phyloP scores from a whole-genome alignment of 2,797 vertebrate species.

The Leptodactylus fallax region DNA sequence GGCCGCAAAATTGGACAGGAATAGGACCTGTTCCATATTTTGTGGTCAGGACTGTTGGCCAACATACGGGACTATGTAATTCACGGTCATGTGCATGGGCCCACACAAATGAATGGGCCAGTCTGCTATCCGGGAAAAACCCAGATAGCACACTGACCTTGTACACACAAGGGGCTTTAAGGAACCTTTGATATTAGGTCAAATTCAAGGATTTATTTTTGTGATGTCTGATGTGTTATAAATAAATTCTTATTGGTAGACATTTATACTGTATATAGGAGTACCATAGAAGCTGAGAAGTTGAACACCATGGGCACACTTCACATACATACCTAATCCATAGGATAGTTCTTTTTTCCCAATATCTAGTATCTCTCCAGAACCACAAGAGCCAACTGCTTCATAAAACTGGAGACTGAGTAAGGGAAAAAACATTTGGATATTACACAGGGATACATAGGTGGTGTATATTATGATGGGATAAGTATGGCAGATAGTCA shows the following conservation, averaged over 20 bases:
- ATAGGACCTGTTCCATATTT: too few species aligned
- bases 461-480: too few species aligned
- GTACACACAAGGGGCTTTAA: too few species aligned
- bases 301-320: not conserved
- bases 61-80: too few species aligned
- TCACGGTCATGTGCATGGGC: too few species aligned
- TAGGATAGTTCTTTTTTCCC: slow-evolving; percentile 73
- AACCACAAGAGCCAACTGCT: slow-evolving; percentile 69
- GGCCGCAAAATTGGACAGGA: too few species aligned
- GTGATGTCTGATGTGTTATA: not conserved
- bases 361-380: slow-evolving; percentile 78
- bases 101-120: too few species aligned
- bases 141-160: too few species aligned
- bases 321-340: slow-evolving; percentile 67
- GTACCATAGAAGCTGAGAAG: not conserved
- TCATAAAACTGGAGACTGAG: slow-evolving; percentile 73
- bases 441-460: not conserved
- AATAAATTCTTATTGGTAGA: not conserved
- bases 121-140: too few species aligned
- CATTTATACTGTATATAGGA: not conserved
- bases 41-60: too few species aligned
- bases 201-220: not conserved
- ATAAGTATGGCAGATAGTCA: not conserved
- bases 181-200: not conserved
- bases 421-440: slow-evolving; percentile 1